Evolutionary conservation across 2,113 vertebrate genomes (phyloP).

Genomic region (Poeciliopsis turrubarensis): DNA sequence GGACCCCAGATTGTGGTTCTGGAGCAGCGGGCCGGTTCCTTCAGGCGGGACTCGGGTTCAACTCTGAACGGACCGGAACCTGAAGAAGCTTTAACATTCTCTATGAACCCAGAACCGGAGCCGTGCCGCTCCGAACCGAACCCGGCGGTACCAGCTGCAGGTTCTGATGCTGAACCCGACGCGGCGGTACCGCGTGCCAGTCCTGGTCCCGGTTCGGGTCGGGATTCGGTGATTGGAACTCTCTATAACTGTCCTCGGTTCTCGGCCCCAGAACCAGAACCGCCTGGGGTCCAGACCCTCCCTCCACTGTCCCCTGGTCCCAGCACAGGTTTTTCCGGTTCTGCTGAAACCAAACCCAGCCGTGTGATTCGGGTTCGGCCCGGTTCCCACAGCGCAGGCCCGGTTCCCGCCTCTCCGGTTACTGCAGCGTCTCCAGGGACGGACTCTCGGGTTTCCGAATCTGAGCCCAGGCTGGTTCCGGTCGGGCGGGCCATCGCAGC

Average conservation of each 20-base stretch:
- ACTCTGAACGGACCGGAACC: no score
- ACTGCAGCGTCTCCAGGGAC: slow-evolving; percentile 38
- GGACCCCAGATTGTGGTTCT: not conserved
- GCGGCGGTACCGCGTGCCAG: not conserved
- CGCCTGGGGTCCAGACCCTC: not conserved
- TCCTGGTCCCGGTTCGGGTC: not conserved
- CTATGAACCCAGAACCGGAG: not conserved
- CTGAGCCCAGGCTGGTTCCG: slow-evolving; percentile 39
- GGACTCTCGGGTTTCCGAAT: slow-evolving; percentile 36
- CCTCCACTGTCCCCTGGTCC: not conserved
- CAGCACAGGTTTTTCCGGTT: not conserved
- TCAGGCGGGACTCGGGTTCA: not conserved
- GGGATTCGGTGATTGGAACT: slow-evolving; percentile 19
- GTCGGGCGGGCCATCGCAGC: slow-evolving; percentile 47
- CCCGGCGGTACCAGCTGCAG: not conserved
- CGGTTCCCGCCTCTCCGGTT: slow-evolving; percentile 4
- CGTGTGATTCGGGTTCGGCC: not conserved
- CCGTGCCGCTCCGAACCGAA: no score
- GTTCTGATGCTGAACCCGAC: not conserved
- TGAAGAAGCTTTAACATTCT: not conserved
- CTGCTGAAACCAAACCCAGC: no score
- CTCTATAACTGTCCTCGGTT: slow-evolving; percentile 38
- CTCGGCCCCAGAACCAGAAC: not conserved
- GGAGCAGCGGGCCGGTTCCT: not conserved
- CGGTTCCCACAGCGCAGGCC: not conserved